These are phyloP conservation scores for Hexactinellida sp. DNA, from an alignment of 37 sponge, comb jelly and placozoan species.

Conservation along the genomic window DNA sequence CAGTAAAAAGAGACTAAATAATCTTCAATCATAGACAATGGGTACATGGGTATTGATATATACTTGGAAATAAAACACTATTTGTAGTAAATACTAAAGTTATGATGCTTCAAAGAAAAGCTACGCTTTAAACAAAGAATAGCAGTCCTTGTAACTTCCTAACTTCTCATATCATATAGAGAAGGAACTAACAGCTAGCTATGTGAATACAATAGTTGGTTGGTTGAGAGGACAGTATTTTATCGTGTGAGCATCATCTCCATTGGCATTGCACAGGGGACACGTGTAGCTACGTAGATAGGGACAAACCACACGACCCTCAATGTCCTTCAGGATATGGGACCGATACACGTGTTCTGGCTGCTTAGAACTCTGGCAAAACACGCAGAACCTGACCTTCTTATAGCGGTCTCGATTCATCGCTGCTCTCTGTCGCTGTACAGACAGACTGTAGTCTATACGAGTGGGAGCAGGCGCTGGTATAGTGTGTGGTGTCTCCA, in stretches of 20 bases:
- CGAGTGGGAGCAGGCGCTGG: background rate
- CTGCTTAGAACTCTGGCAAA: slow-evolving; percentile 1
- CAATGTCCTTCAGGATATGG: background rate
- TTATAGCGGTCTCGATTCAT: background rate
- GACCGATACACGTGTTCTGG: background rate
- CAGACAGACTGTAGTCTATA: background rate
- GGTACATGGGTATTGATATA: no score
- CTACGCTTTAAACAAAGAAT: no score
- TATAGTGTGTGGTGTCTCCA: background rate
- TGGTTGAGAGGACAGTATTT: background rate
- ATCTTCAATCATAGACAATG: no score
- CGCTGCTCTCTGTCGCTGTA: background rate
- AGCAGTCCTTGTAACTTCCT: no score
- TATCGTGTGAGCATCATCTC: slow-evolving; percentile 9
- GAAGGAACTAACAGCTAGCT: background rate
- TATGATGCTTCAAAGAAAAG: no score
- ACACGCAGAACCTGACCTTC: background rate
- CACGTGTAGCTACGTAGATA: background rate
- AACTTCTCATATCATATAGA: slow-evolving; percentile 14
- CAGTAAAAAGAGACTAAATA: no score
- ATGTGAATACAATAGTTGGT: slow-evolving; percentile 17
- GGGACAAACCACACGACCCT: slow-evolving; percentile 2
- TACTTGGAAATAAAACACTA: no score
- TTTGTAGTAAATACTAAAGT: no score
- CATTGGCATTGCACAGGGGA: background rate